Conservation (phyloP, 2,797 vertebrate genomes). For the Heterohyrax brucei region DNA sequence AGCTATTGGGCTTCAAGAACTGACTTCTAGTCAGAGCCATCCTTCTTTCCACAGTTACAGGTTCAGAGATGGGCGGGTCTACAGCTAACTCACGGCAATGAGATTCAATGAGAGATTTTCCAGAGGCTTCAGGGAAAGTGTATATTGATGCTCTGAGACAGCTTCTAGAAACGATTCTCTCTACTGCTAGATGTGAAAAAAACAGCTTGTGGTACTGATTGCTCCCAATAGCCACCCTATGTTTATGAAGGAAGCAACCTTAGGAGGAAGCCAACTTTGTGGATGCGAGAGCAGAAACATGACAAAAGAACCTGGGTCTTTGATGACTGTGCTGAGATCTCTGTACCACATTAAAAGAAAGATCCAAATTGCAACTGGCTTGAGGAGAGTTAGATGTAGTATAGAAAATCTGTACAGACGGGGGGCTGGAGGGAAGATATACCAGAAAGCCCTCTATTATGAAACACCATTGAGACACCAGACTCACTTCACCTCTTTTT, state of each 20-base stretch:
- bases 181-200: slow-evolving; percentile 23
- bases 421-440: background rate
- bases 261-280: background rate
- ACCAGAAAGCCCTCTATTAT: background rate
- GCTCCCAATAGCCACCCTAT: background rate
- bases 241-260: background rate
- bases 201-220: background rate
- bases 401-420: background rate
- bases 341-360: slow-evolving; percentile 1
- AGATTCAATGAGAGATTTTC: background rate
- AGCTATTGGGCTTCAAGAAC: background rate
- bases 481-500: background rate
- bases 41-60: background rate
- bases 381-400: background rate
- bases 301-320: background rate
- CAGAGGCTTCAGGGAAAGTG: background rate
- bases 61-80: background rate
- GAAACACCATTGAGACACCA: background rate
- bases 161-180: background rate
- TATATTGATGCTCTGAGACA: slow-evolving; percentile 4
- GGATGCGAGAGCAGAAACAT: background rate
- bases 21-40: background rate
- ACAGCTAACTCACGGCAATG: background rate
- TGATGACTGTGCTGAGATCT: background rate
- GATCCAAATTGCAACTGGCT: background rate